Evolutionary conservation across 2,797 vertebrate genomes (phyloP).

Genomic region (Alexandromys oeconomus): DNA sequence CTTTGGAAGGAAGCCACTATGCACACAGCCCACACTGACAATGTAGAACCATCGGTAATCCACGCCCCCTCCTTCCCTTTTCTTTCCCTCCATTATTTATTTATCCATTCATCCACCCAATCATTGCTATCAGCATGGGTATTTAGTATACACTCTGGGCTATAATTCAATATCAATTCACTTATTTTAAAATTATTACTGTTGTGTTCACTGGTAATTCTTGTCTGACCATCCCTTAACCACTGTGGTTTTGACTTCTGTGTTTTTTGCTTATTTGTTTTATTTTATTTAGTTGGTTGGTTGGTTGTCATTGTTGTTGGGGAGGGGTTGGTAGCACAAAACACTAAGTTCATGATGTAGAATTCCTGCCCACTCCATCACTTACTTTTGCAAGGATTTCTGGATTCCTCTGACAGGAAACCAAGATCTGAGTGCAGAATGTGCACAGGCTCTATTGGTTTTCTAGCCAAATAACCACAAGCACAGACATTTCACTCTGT

Average conservation of each 20-base stretch:
- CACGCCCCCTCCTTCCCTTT: neutral
- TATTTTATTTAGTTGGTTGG: neutral
- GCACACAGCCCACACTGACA: conserved; percentile 2
- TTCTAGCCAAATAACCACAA: conserved; percentile 7
- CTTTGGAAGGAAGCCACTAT: conserved; percentile 6
- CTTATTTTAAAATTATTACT: conserved; percentile 48
- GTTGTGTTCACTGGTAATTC: neutral
- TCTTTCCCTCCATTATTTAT: neutral
- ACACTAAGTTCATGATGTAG: neutral
- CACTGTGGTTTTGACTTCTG: neutral
- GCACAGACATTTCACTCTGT: conserved; percentile 38
- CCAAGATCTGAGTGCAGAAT: neutral
- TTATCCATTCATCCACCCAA: neutral
- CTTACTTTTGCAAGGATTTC: neutral
- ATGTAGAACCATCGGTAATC: neutral
- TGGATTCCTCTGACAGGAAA: conserved; percentile 18
- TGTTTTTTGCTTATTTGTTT: neutral
- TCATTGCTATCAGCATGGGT: neutral
- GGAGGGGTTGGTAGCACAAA: neutral
- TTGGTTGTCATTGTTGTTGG: too few relatives aligned
- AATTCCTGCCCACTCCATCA: neutral
- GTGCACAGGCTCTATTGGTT: neutral
- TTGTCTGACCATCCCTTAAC: neutral
- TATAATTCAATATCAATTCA: conserved; percentile 43
- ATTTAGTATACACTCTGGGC: conserved; percentile 49